These are phyloP conservation scores for Ovis canadensis DNA, from an alignment of 2,113 vertebrate species.

Conservation along the genomic window DNA sequence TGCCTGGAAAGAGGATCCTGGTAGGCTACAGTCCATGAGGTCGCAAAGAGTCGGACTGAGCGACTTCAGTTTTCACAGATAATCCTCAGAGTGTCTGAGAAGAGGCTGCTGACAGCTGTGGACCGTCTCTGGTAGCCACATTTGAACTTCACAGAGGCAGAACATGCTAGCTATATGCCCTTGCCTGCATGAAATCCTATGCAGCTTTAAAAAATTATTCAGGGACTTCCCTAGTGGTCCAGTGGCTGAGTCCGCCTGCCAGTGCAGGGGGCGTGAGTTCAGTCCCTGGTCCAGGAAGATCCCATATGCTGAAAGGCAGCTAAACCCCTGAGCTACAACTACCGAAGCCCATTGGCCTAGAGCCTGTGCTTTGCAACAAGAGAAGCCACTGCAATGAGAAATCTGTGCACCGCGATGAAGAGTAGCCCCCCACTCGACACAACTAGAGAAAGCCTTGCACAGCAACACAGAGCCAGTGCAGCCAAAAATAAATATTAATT, in stretches of 20 bases:
- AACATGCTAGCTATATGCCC: rapidly evolving
- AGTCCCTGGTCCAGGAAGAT: neutral
- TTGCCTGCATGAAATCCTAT: neutral
- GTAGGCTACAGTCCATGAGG: too few relatives aligned
- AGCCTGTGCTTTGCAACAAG: neutral
- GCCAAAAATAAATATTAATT: neutral
- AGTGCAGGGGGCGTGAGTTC: neutral
- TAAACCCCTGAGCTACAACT: neutral
- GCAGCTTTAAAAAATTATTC: neutral
- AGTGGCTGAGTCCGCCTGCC: neutral
- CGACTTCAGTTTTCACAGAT: neutral
- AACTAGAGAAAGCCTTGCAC: neutral
- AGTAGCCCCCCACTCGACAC: rapidly evolving
- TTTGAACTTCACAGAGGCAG: neutral
- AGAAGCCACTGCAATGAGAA: neutral
- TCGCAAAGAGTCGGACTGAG: too few relatives aligned
- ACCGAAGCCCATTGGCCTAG: neutral
- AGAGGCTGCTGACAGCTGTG: neutral
- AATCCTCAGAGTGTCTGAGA: neutral
- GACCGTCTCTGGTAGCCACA: neutral
- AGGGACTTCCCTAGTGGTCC: neutral
- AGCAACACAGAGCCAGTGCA: neutral
- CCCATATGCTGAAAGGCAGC: neutral
- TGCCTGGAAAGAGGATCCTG: too few relatives aligned
- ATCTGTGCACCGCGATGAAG: neutral